Evolutionary conservation across 2,113 vertebrate genomes (phyloP).

Genomic region (Seriola aureovittata): DNA sequence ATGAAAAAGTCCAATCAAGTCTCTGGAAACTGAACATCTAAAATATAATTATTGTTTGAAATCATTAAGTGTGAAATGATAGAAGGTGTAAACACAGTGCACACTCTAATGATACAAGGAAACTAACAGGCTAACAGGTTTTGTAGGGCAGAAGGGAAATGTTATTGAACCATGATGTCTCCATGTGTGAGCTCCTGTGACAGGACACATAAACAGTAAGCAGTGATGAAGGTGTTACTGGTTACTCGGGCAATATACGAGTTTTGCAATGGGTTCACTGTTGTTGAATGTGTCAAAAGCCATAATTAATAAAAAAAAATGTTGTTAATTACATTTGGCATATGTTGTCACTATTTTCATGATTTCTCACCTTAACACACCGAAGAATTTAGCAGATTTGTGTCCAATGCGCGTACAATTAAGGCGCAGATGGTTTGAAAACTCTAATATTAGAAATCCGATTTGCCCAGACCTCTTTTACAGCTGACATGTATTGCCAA

Average conservation of each 20-base stretch:
- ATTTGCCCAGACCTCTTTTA: conserved; percentile 22
- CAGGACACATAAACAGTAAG: background rate
- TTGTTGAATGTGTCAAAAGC: background rate
- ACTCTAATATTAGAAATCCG: conserved; percentile 15
- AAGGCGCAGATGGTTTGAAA: conserved; percentile 53
- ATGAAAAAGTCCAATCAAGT: background rate
- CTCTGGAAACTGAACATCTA: background rate
- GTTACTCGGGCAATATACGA: background rate
- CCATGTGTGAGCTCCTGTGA: background rate
- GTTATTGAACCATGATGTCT: background rate
- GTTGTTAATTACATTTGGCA: conserved; percentile 12
- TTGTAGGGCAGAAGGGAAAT: background rate
- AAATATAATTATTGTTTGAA: background rate
- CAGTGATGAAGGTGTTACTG: background rate
- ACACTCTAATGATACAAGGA: background rate
- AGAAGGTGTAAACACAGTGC: background rate
- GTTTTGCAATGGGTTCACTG: background rate
- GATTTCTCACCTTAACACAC: conserved; percentile 39
- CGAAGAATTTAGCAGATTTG: conserved; percentile 33
- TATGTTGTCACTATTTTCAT: conserved; percentile 27
- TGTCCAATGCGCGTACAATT: conserved; percentile 10
- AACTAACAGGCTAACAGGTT: background rate
- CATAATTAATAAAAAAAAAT: background rate
- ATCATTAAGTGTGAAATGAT: background rate
- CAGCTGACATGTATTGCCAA: conserved; percentile 9